phyloP scores from a whole-genome alignment of 2,888 invertebrate genomes.

The Nasonia oneida region DNA sequence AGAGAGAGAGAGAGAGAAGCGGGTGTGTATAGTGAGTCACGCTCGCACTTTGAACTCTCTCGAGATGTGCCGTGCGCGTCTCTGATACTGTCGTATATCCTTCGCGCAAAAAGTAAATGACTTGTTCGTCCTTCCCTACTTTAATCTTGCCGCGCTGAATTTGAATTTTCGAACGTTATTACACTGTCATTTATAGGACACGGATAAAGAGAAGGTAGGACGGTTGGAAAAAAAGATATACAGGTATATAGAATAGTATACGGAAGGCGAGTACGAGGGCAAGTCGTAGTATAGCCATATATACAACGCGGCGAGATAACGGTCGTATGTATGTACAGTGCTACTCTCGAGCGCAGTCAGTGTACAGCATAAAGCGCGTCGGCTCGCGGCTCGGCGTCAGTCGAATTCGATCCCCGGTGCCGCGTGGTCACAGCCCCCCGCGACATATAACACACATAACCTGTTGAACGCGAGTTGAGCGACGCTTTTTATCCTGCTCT shows the following conservation, averaged over 20 bases:
- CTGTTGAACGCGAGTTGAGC: constrained; percentile 65
- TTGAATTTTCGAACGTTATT: too few relatives aligned
- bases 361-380: not conserved
- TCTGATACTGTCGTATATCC: not conserved
- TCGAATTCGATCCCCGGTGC: constrained; percentile 35
- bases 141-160: too few relatives aligned
- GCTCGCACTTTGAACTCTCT: constrained; percentile 3
- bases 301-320: not conserved
- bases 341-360: not conserved
- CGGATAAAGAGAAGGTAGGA: too few relatives aligned
- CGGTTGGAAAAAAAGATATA: too few relatives aligned
- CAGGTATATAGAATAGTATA: too few relatives aligned
- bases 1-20: too few relatives aligned
- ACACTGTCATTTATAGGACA: too few relatives aligned
- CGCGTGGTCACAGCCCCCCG: constrained; percentile 9
- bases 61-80: not conserved
- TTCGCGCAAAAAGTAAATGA: not conserved
- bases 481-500: not conserved
- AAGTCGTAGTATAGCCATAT: too few relatives aligned
- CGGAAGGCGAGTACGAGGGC: too few relatives aligned
- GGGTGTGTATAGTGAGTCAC: not conserved
- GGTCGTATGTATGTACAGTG: not conserved
- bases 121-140: not conserved
- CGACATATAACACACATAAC: constrained; percentile 57
- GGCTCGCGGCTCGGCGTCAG: constrained; percentile 17